phyloP scores from a whole-genome alignment of 2,797 vertebrate genomes.

The Syngnathus rostellatus region DNA sequence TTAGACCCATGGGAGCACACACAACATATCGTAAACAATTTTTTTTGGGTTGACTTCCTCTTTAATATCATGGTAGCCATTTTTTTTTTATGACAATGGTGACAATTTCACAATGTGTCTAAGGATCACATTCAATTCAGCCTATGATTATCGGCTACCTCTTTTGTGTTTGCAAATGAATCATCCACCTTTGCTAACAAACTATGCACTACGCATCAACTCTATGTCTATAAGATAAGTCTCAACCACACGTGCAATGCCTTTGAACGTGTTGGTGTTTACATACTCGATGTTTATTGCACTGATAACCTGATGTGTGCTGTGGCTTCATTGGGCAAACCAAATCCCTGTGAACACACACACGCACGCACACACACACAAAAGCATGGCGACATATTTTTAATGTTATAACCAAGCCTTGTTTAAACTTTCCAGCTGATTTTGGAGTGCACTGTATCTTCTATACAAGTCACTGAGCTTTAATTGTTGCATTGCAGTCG shows the following conservation, averaged over 20 bases:
- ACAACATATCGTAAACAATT: too few species aligned
- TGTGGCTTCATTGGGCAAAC: constrained; percentile 19
- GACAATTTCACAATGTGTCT: background rate
- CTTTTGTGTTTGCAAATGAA: background rate
- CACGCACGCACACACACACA: background rate
- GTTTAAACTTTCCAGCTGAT: constrained; percentile 10
- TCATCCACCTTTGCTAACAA: background rate
- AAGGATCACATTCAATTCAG: background rate
- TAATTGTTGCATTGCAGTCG: constrained; percentile 36
- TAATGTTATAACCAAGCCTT: constrained; percentile 2
- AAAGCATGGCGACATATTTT: constrained; percentile 1
- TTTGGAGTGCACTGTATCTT: constrained; percentile 13
- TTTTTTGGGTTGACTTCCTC: too few species aligned
- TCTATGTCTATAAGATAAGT: too few species aligned
- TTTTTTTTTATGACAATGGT: background rate
- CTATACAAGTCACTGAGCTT: constrained; percentile 25
- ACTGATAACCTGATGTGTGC: constrained; percentile 34
- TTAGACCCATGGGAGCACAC: too few species aligned
- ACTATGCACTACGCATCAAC: background rate
- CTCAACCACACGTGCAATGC: too few species aligned
- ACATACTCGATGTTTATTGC: constrained; percentile 21
- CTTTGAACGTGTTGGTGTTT: too few species aligned
- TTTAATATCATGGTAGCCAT: too few species aligned
- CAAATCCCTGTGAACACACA: background rate
- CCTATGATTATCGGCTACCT: background rate